Evolutionary conservation across 2,113 vertebrate species (phyloP), one percentile per base, ranked within the genome.

Genomic region (Catharus minimus): DNA sequence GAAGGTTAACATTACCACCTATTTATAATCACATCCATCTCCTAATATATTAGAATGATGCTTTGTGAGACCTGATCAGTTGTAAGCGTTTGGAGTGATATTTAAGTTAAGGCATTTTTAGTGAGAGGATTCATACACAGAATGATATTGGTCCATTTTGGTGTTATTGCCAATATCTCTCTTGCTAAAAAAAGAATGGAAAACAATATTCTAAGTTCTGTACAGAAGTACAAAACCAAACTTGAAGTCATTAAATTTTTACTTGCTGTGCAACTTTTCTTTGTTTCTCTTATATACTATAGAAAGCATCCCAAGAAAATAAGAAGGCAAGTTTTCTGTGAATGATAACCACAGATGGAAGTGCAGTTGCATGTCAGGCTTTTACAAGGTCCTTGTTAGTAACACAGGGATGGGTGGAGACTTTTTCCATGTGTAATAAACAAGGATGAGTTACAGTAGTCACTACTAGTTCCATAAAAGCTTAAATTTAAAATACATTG

Each of bases 41-140:
- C 72, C 44, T 93, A 81, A 91, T 94, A 15, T 78, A 66, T 95
- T 39, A 39, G 12, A 95, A 90, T 13, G 93, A 79, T 81, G 62
- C 39, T 88, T 65, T 93, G 28, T 90, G 67, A 93, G 82, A 85
- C 71, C 52, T 56, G 27, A 93, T 93, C 68, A 93, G 20, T 95
- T 71, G 32, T 66, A 58, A 89, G 79, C 47, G 57, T 92, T 94
- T 67, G 55, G 76, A 90, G 62, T 93, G 47, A 13, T 20, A 61
- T 13, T 32, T 57, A 62, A 61, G 6, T 56, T 80, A 65, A 92
- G 28, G 38, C 5, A 43, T 44, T 61, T 85, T 73, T 66, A 61
- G 33, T 74, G 47, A 81, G 38, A 76, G 7, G 15, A n/a, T n/a
- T 83, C 23, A 46, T 18, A 26, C 44, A 28, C 6, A 62, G 30